Conservation (phyloP, 30 jellyfish, hydroid and myxozoan species). For the Turritopsis rubra region DNA sequence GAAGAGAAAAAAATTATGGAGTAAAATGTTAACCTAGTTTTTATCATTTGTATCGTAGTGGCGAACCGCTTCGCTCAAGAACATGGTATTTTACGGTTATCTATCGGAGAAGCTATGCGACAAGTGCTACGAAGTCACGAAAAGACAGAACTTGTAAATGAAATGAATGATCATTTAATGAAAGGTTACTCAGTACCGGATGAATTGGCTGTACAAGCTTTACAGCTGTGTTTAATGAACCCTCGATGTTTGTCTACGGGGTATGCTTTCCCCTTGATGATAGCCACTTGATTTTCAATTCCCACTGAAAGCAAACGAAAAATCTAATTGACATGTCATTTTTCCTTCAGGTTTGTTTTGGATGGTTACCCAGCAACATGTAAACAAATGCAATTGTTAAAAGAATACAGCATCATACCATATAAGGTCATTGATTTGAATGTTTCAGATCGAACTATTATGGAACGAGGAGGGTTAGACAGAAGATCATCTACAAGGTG, state of each 20-base stretch:
- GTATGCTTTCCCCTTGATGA: slow-evolving; percentile 26
- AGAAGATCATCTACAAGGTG: slow-evolving; percentile 72
- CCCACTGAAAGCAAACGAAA: neutral
- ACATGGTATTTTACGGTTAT: slow-evolving; percentile 76
- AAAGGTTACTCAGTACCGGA: slow-evolving; percentile 82
- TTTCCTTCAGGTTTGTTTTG: slow-evolving; percentile 46
- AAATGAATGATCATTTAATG: slow-evolving; percentile 44
- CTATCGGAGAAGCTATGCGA: slow-evolving; percentile 92
- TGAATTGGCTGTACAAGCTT: slow-evolving; percentile 78
- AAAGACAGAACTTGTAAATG: slow-evolving; percentile 52
- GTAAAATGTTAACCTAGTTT: too few species aligned
- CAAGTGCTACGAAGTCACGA: slow-evolving; percentile 41
- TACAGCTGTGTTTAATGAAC: slow-evolving; percentile 50
- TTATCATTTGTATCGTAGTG: slow-evolving; percentile 37
- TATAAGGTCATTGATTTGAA: slow-evolving; percentile 59
- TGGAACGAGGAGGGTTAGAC: slow-evolving; percentile 63
- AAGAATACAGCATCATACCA: slow-evolving; percentile 69
- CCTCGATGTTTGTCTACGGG: slow-evolving; percentile 73
- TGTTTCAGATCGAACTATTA: slow-evolving; percentile 28
- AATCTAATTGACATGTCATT: neutral
- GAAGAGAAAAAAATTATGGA: too few species aligned
- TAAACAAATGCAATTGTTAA: slow-evolving; percentile 48
- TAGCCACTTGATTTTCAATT: neutral
- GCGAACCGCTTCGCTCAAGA: slow-evolving; percentile 81
- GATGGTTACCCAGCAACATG: slow-evolving; percentile 82